A percentile compares a stretch with the other conserved stretches of the same genome.
Evolutionary conservation across 2,113 vertebrate species (phyloP).

Genomic region (human): DNA sequence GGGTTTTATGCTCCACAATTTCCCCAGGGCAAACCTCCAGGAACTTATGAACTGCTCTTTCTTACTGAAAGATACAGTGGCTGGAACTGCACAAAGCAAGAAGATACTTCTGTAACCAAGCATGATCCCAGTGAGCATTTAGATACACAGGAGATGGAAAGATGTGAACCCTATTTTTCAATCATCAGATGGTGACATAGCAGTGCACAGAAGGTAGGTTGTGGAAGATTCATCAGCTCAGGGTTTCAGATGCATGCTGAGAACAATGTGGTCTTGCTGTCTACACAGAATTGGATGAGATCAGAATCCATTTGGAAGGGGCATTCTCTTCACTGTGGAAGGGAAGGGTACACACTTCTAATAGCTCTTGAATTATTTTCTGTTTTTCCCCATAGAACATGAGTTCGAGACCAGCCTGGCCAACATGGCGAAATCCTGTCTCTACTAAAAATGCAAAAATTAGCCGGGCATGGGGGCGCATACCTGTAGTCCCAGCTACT

Average conservation of each 20-base stretch:
- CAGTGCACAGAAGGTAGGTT: rapidly evolving
- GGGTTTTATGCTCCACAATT: not conserved
- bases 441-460: too few species aligned
- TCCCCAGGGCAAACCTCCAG: not conserved
- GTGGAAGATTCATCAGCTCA: rapidly evolving
- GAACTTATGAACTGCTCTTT: not conserved
- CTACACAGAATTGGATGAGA: rapidly evolving
- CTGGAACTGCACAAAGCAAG: not conserved
- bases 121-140: not conserved
- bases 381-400: not conserved
- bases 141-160: not conserved
- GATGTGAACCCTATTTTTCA: too few species aligned
- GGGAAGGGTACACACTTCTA: not conserved
- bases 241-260: not conserved
- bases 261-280: rapidly evolving
- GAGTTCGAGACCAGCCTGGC: too few species aligned
- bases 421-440: too few species aligned
- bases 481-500: too few species aligned
- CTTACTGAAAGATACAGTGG: not conserved
- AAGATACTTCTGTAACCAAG: not conserved
- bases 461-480: rapidly evolving
- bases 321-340: rapidly evolving
- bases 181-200: not conserved
- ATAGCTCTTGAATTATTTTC: not conserved
- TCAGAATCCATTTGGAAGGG: not conserved